Evolutionary conservation across 2,113 vertebrate species (phyloP), one percentile per base, ranked within the genome.

Genomic region (Hiodon tergisus): DNA sequence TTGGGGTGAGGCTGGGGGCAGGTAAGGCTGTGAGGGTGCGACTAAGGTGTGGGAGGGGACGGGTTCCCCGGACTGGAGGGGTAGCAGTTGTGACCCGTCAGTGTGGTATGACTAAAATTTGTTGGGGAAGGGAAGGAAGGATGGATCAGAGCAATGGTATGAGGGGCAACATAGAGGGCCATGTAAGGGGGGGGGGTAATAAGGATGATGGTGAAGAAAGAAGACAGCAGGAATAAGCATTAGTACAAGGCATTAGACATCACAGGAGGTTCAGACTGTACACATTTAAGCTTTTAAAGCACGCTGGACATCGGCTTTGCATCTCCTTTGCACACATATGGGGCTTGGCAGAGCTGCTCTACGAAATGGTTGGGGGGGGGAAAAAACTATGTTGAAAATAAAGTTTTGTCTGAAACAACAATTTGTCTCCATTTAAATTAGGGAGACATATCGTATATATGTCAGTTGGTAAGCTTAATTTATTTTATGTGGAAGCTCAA

Each of bases 201-300:
- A 59, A 3, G 58, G 58, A 59, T 59, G 82, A 85, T 84, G 86
- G 82, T 71, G 76, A 79, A 77, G 85, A 74, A 86, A 85, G 85
- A 81, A 88, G 76, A 84, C 80, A 88, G 86, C 78, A 85, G 87
- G 84, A 86, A 80, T 81, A 84, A 87, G 88, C 79, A 86, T 88
- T 74, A 81, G 85, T 80, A 83, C 71, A 75, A 67, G 78, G 77
- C 70, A 88, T 79, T 77, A 84, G 84, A 83, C 71, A 88, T 79
- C 62, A 84, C 82, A 80, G 82, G 77, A 84, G 72, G 55, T 81
- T 77, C 53, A 67, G 67, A 79, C 10, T 60, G 73, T 63, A 86
- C 52, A 67, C 16, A 5, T 67, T 59, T 17, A 72, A 6, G 31
- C 3, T 31, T 8, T 70, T 3, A 17, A 55, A 65, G 48, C 9